phyloP scores from a whole-genome alignment of 2,888 invertebrate species.

The Agonopterix heracliana region DNA sequence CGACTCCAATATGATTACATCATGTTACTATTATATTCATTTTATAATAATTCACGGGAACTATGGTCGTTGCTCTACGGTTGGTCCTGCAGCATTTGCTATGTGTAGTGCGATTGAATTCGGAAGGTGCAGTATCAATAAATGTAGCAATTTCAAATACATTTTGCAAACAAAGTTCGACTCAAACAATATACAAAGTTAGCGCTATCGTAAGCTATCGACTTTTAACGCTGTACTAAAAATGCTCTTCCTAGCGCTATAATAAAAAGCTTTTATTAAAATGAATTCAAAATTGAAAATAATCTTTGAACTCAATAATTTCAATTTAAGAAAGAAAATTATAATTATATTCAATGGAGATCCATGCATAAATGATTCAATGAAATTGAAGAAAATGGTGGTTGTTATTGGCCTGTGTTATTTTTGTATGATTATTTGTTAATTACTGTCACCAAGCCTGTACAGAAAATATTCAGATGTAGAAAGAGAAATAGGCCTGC shows the following conservation, averaged over 20 bases:
- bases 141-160: conserved; percentile 11
- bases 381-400: conserved; percentile 73
- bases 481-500: conserved; percentile 64
- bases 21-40: background rate
- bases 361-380: conserved; percentile 74
- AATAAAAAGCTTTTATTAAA: conserved; percentile 62
- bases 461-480: conserved; percentile 48
- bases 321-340: conserved; percentile 29
- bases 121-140: conserved; percentile 10
- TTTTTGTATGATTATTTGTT: conserved; percentile 54
- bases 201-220: conserved; percentile 62
- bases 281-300: conserved; percentile 40
- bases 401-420: conserved; percentile 55
- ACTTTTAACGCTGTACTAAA: conserved; percentile 58
- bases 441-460: conserved; percentile 66
- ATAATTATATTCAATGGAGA: conserved; percentile 58
- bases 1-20: conserved; percentile 1
- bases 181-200: conserved; percentile 37
- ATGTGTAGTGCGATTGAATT: conserved; percentile 27
- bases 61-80: conserved; percentile 1
- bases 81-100: conserved; percentile 40
- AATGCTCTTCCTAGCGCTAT: conserved; percentile 64
- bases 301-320: conserved; percentile 23
- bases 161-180: conserved; percentile 33
- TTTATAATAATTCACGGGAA: background rate